Conservation (phyloP, 2,113 vertebrate genomes). For the Amphilophus citrinellus region DNA sequence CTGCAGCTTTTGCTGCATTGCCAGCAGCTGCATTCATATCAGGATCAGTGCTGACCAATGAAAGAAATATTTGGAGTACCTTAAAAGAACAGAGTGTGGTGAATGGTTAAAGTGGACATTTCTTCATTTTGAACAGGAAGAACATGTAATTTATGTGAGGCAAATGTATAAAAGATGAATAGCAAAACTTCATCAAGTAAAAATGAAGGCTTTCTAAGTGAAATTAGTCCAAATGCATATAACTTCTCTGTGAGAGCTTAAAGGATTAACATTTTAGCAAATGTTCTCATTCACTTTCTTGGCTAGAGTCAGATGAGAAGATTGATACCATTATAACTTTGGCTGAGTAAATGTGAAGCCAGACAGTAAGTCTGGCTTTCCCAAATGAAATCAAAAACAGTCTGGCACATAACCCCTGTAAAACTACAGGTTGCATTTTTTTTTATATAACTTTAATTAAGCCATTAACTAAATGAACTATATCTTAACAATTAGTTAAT, state of each 20-base stretch:
- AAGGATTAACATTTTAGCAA: slow-evolving; percentile 22
- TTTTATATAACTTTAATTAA: background rate
- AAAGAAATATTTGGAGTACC: background rate
- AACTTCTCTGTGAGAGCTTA: slow-evolving; percentile 10
- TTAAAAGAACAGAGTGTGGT: background rate
- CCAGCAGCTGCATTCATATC: slow-evolving; percentile 2
- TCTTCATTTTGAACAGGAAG: slow-evolving; percentile 8
- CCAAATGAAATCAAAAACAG: background rate
- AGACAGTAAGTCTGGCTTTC: background rate
- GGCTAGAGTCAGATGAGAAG: background rate
- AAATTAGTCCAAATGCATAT: background rate
- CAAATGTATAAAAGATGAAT: background rate
- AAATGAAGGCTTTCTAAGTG: background rate
- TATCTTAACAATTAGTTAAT: background rate
- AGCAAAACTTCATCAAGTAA: background rate
- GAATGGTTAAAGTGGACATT: background rate
- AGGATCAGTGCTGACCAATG: background rate
- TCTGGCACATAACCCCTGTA: background rate
- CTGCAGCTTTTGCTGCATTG: background rate
- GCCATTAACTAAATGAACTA: background rate
- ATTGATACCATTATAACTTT: background rate
- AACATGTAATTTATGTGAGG: background rate
- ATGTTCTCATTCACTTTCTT: background rate
- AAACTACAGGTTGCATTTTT: background rate
- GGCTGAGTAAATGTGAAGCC: background rate